Base-by-base conservation (phyloP, 2,888 invertebrate genomes). In the Anoplius nigerrimus region DNA sequence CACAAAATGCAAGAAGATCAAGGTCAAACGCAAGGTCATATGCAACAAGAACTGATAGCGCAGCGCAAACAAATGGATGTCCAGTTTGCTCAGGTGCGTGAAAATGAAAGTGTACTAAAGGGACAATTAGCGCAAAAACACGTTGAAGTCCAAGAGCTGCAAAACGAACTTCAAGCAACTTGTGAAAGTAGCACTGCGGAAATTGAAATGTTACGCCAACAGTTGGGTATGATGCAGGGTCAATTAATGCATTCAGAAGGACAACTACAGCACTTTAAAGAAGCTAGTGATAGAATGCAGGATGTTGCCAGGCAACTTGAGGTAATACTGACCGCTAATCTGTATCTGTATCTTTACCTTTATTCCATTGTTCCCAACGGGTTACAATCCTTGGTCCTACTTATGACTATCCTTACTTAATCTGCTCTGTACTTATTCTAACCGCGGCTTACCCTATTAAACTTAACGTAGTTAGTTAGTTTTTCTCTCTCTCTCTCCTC, bases 41-140 rank as follows among this genome's bases (percentile, higher is more conserved):
- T 89, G 72, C 89, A 89, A 63, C 87, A 89, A 59, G 92, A 92
- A 74, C 88, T 92, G 56, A 91, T 92, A 69, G 90, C 92, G 3
- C 92, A 93, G 78, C 89, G 92, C 18, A 92, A 93, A 65, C 93
- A 93, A 81, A 88, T 93, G 88, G 94, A 94, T 79, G 89, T 92
- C 82, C 92, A 92, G 78, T 91, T 93, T 62, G 90, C 92, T 71
- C 91, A 92, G 79, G 89, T 92, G 77, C 91, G 92, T 13, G 93
- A 94, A 0, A 84, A 83, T 24, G 90, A 82, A 76, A 89, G 80
- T 72, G 87, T 79, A 46, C 84, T 84, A 69, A 89, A 84, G 74
- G 81, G 82, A 3, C 87, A 88, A 61, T 60, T 89, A 65, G 89
- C 89, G 0, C 90, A 90, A 79, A 90, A 90, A 79, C 91, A 90